Conservation (phyloP, 1,140 invertebrate species). For the Tetraneura akinire region DNA sequence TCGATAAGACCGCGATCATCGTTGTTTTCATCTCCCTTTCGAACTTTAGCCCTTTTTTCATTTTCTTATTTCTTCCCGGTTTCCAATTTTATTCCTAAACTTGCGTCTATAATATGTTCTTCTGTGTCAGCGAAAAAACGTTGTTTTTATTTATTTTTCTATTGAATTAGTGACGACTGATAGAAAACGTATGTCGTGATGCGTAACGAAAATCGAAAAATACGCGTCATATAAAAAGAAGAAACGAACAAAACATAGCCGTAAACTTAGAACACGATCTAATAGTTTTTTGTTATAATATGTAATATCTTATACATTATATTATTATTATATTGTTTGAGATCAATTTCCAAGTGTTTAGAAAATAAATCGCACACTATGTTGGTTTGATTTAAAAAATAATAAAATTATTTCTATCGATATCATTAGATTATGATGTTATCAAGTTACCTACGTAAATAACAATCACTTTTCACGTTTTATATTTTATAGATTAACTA, state of each 20-base stretch:
- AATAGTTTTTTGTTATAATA: too few species aligned
- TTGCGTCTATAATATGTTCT: slow-evolving; percentile 1
- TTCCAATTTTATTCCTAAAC: slow-evolving; percentile 35
- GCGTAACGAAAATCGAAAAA: background rate
- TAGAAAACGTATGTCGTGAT: background rate
- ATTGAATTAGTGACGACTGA: background rate
- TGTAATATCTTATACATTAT: too few species aligned
- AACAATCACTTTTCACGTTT: too few species aligned
- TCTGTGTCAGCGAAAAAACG: slow-evolving; percentile 23
- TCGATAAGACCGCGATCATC: slow-evolving; percentile 26
- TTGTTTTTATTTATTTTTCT: background rate
- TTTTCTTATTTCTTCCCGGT: background rate
- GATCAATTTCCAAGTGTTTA: too few species aligned
- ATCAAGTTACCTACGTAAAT: too few species aligned
- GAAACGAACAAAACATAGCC: background rate
- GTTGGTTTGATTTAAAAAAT: too few species aligned
- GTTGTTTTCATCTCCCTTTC: background rate
- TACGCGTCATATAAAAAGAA: background rate
- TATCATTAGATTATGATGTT: too few species aligned
- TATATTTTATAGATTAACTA: too few species aligned
- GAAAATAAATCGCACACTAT: too few species aligned
- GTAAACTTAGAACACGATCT: background rate
- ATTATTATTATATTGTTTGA: too few species aligned
- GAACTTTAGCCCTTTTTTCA: background rate
- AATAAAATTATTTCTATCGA: too few species aligned